Conservation (phyloP, 2,113 vertebrate genomes). For the Plecturocebus donacophilus region DNA sequence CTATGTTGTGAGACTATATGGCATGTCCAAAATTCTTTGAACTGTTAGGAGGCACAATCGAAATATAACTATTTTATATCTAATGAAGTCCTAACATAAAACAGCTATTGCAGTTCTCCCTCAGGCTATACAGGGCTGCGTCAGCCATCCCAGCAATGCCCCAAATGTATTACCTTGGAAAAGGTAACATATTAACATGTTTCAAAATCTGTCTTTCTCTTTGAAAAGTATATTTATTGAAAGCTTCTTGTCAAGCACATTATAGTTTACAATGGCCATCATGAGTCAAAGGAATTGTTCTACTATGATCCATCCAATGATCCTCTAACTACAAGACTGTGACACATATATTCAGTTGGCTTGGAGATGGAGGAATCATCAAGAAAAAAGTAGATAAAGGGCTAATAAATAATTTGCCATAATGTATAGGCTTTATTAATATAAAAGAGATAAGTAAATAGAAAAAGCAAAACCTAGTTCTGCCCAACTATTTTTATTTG, state of each 20-base stretch:
- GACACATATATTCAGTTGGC: rapidly evolving
- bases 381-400: neutral
- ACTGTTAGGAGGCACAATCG: neutral
- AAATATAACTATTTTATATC: neutral
- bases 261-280: neutral
- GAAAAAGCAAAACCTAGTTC: neutral
- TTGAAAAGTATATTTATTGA: neutral
- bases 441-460: conserved; percentile 3
- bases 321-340: neutral
- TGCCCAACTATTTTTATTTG: conserved; percentile 34
- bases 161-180: neutral
- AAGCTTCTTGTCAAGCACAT: neutral
- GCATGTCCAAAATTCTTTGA: conserved; percentile 4
- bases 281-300: neutral
- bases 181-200: neutral
- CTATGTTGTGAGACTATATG: neutral
- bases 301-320: neutral
- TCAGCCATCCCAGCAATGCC: neutral
- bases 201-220: neutral
- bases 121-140: neutral
- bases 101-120: neutral
- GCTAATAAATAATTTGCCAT: neutral
- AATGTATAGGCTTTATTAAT: neutral
- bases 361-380: neutral
- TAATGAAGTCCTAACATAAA: neutral